These are phyloP conservation scores for Cyanoliseus patagonus DNA, from an alignment of 2,113 vertebrate species.

Conservation along the genomic window DNA sequence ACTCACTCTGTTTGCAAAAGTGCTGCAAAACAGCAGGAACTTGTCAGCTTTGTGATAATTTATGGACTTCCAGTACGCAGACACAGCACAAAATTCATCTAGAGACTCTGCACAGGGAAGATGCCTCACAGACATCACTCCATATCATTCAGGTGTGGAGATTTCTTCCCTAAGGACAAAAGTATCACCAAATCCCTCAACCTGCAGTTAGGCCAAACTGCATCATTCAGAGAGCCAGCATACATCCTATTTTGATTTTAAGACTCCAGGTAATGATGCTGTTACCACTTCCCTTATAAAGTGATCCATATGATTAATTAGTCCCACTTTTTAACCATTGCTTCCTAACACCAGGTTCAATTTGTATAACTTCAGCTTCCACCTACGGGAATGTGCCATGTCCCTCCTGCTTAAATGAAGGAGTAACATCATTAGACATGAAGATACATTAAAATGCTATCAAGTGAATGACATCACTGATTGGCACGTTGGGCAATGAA, in stretches of 20 bases:
- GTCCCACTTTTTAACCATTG: background rate
- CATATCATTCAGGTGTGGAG: background rate
- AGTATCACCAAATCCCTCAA: background rate
- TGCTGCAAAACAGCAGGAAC: background rate
- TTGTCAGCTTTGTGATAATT: background rate
- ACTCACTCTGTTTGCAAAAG: background rate
- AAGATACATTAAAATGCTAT: background rate
- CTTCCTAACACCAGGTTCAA: background rate
- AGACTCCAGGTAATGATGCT: background rate
- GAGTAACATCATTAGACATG: background rate
- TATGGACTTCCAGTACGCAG: background rate
- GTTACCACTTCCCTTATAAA: background rate
- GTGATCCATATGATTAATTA: background rate
- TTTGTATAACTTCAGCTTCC: background rate
- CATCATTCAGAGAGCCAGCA: background rate
- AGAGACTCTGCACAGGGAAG: too few relatives aligned
- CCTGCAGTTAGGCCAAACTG: background rate
- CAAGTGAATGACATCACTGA: background rate
- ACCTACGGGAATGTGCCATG: background rate
- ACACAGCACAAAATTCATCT: background rate
- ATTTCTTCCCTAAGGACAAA: background rate
- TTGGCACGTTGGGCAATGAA: background rate
- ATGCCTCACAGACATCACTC: fast-evolving
- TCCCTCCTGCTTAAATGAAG: background rate
- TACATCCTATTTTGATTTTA: background rate